A percentile compares a stretch with the other conserved stretches of the same genome.
Evolutionary conservation across 2,888 invertebrate species (phyloP).

Genomic region (Eubasilissa splendida): DNA sequence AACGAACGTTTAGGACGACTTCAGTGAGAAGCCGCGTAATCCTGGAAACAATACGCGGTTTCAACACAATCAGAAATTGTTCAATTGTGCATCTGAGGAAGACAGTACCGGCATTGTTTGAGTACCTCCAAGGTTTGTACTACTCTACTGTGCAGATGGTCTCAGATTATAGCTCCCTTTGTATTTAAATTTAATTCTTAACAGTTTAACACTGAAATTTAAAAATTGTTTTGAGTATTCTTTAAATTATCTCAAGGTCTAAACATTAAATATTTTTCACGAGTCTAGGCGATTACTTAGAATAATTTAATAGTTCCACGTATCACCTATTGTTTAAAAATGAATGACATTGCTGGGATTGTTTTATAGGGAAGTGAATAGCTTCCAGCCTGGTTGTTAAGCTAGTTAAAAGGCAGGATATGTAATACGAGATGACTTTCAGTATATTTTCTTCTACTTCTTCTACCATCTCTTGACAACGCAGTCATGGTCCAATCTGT

Average conservation of each 20-base stretch:
- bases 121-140: constrained; percentile 8
- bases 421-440: too few species aligned
- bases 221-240: neutral
- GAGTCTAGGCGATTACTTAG: too few species aligned
- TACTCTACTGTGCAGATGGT: constrained; percentile 16
- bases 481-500: too few species aligned
- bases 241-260: constrained; percentile 25
- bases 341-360: too few species aligned
- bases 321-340: too few species aligned
- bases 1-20: neutral
- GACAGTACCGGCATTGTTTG: constrained; percentile 27
- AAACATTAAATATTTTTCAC: neutral
- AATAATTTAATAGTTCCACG: too few species aligned
- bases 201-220: neutral
- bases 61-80: constrained; percentile 36
- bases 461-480: too few species aligned
- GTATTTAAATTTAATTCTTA: constrained; percentile 29
- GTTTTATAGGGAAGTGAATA: too few species aligned
- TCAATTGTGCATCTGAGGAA: constrained; percentile 23
- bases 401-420: too few species aligned
- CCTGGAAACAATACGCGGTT: constrained; percentile 26
- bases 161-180: constrained; percentile 17
- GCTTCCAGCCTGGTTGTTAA: too few species aligned
- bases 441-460: too few species aligned
- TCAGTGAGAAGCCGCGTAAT: constrained; percentile 18